phyloP scores from a whole-genome alignment of 2,888 invertebrate genomes.

The Callimorpha dominula region DNA sequence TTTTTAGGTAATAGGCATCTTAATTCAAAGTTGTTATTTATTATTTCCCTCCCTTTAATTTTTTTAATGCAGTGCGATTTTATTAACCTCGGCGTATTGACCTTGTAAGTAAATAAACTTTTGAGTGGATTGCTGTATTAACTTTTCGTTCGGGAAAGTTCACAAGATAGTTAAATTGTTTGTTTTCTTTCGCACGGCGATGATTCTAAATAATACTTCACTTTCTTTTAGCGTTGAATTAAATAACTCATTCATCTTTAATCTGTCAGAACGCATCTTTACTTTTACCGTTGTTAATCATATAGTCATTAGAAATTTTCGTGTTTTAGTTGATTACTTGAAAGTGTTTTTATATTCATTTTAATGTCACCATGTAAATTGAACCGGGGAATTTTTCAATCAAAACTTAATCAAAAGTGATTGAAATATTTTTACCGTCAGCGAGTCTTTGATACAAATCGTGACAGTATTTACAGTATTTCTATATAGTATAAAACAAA shows the following conservation, averaged over 20 bases:
- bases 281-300: conserved; percentile 52
- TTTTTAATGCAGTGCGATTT: no score
- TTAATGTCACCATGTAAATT: not conserved
- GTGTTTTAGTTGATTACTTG: conserved; percentile 43
- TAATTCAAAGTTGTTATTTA: no score
- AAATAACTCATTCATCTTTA: conserved; percentile 66
- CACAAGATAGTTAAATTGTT: conserved; percentile 58
- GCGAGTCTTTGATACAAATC: not conserved
- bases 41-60: no score
- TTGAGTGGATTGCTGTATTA: not conserved
- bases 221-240: conserved; percentile 63
- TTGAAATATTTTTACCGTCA: not conserved
- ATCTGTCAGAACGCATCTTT: conserved; percentile 46
- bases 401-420: not conserved
- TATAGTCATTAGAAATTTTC: conserved; percentile 51
- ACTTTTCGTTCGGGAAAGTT: conserved; percentile 57
- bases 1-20: no score
- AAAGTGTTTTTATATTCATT: conserved; percentile 28
- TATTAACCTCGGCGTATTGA: not conserved
- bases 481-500: no score
- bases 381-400: not conserved
- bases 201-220: conserved; percentile 38
- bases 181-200: conserved; percentile 64
- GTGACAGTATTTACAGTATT: no score
- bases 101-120: not conserved